Conservation (phyloP, 2,888 invertebrate species). For the Caenorhabditis macrosperma region DNA sequence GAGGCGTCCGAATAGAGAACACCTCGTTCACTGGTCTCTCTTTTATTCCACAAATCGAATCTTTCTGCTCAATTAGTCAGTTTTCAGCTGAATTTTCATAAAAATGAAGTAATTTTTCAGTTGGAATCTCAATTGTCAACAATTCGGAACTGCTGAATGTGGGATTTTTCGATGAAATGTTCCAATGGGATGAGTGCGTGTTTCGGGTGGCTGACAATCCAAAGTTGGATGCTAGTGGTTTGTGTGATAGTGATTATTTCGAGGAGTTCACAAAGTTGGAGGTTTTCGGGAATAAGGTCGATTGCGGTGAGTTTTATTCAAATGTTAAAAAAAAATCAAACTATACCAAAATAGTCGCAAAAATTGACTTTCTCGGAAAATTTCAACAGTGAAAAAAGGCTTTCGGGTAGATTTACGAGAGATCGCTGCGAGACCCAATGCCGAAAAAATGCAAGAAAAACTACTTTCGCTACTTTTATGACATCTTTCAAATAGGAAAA, state of each 20-base stretch:
- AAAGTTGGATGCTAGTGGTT: background rate
- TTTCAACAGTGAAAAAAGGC: no score
- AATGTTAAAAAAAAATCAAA: no score
- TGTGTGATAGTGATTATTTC: background rate
- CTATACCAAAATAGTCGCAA: background rate
- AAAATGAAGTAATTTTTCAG: background rate
- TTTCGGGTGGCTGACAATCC: background rate
- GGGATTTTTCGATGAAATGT: background rate
- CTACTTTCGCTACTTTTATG: no score
- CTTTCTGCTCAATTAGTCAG: no score
- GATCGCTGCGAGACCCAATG: no score
- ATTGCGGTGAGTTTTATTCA: background rate
- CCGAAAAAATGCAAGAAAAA: no score
- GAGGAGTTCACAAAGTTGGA: background rate
- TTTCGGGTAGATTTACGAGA: no score
- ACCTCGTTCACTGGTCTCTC: background rate
- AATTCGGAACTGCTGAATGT: background rate
- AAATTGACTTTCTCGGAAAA: no score
- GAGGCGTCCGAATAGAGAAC: conserved; percentile 12
- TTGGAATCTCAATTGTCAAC: background rate
- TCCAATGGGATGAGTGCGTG: background rate
- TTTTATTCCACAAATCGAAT: background rate
- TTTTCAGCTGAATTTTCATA: no score
- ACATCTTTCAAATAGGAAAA: no score
- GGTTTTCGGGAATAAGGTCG: background rate